Evolutionary conservation across 2,113 vertebrate species (phyloP).

Genomic region (Leucopternis melanops): DNA sequence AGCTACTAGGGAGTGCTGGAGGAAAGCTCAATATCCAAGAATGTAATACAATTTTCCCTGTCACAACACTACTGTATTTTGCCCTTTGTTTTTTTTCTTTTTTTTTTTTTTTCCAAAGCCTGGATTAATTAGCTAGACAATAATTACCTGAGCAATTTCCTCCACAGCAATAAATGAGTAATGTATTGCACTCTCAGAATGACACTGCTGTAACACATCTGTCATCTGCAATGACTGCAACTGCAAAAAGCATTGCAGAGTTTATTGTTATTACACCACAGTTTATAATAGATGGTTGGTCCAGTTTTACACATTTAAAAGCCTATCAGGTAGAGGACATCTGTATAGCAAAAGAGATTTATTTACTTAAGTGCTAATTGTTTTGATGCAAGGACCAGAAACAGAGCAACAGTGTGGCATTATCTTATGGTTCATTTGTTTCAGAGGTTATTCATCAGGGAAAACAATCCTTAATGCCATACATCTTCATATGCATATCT

Average conservation of each 20-base stretch:
- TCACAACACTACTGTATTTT: background rate
- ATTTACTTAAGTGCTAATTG: background rate
- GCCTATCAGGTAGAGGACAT: background rate
- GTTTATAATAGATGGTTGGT: background rate
- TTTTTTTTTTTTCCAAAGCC: background rate
- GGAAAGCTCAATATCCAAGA: background rate
- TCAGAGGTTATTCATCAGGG: background rate
- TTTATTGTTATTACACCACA: background rate
- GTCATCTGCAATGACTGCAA: background rate
- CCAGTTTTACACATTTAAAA: background rate
- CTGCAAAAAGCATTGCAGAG: background rate
- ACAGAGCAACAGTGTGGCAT: background rate
- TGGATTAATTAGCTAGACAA: slow-evolving; percentile 22
- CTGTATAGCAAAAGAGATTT: background rate
- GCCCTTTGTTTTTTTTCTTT: background rate
- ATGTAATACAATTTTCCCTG: background rate
- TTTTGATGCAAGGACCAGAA: background rate
- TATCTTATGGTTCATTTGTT: background rate
- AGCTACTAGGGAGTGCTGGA: slow-evolving; percentile 28
- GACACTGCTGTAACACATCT: background rate
- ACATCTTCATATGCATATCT: background rate
- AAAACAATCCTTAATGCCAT: background rate
- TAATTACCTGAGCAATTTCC: slow-evolving; percentile 36
- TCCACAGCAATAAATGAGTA: background rate
- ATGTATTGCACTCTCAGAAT: background rate